Evolutionary conservation across 2,888 invertebrate species (phyloP), one percentile per base, ranked within the genome.

Genomic region (Steinernema hermaphroditum): DNA sequence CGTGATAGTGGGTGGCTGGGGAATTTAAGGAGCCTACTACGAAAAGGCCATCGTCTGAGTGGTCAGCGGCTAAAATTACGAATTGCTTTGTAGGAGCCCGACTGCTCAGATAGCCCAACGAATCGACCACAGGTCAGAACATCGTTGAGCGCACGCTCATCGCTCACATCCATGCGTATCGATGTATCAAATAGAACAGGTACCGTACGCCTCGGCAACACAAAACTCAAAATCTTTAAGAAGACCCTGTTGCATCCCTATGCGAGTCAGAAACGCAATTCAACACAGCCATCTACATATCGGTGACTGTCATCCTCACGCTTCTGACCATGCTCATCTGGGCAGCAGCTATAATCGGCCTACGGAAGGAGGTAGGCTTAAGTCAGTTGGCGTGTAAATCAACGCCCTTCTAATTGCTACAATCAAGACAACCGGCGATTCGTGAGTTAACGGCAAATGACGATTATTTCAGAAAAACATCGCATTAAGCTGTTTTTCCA

Each of bases 401-500:
- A 62, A 29, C 14, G 16, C 62, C 16, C 27, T 24, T 1, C 62
- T 62, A 62, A 62, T 62, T 29, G 19, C 27, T 24, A 29, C 29
- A 62, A 62, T 62, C 62, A n/a, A 22, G 22, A 2, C 50, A 22
- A n/a, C 22, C 24, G 12, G 19, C 12, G 50, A 50, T 50, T 22
- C 1, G 9, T 24, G 27, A 14, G 62, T 9, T 62, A 62, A 62
- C 62, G 62, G 62, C 9, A 62, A 62, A 62, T 29, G 32, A 62
- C 27, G 62, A 29, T 62, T 62, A 62, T 62, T 62, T 24, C 62
- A 62, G 62, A 29, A 62, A 62, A 62, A 62, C 62, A 62, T 9
- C 29, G 27, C 22, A 62, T 62, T 62, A 32, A 27, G 27, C 62
- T 62, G 62, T 62, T 62, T 62, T 62, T 62, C 62, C 32, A 32